phyloP scores from a whole-genome alignment of 2,113 vertebrate species.

The Dendrocopos noguchii region DNA sequence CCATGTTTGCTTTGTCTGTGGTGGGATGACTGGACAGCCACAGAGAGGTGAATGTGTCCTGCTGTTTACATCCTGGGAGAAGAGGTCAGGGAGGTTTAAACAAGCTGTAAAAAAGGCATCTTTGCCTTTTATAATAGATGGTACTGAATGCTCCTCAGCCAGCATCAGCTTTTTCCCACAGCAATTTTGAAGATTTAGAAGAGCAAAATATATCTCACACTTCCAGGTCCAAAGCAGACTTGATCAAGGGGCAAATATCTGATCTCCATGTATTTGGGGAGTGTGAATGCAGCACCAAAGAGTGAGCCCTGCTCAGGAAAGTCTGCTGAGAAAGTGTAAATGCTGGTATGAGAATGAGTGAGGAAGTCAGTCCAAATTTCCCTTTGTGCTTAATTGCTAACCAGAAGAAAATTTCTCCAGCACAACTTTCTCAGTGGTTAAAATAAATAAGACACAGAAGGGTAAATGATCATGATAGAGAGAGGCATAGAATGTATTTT shows the following conservation, averaged over 20 bases:
- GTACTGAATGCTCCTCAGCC: neutral
- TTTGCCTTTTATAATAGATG: neutral
- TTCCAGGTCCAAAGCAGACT: slow-evolving; percentile 15
- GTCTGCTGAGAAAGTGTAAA: slow-evolving; percentile 5
- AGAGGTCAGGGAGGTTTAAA: slow-evolving; percentile 26
- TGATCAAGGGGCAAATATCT: neutral
- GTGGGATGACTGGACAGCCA: too few relatives aligned
- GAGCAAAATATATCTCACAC: neutral
- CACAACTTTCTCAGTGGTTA: slow-evolving; percentile 69
- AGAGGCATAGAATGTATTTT: slow-evolving; percentile 22
- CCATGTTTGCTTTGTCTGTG: neutral
- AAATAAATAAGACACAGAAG: slow-evolving; percentile 53
- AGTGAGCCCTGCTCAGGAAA: neutral
- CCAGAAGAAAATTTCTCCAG: slow-evolving; percentile 62
- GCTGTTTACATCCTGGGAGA: neutral
- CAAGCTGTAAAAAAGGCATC: neutral
- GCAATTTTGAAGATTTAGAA: neutral
- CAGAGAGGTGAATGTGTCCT: neutral
- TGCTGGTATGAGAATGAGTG: neutral
- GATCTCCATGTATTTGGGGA: neutral
- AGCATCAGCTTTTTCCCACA: slow-evolving; percentile 29
- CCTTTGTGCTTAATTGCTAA: slow-evolving; percentile 63
- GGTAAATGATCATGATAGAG: neutral
- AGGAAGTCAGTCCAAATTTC: neutral
- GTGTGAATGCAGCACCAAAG: neutral